phyloP scores from a whole-genome alignment of 2,113 vertebrate genomes.

The Larimichthys crocea region DNA sequence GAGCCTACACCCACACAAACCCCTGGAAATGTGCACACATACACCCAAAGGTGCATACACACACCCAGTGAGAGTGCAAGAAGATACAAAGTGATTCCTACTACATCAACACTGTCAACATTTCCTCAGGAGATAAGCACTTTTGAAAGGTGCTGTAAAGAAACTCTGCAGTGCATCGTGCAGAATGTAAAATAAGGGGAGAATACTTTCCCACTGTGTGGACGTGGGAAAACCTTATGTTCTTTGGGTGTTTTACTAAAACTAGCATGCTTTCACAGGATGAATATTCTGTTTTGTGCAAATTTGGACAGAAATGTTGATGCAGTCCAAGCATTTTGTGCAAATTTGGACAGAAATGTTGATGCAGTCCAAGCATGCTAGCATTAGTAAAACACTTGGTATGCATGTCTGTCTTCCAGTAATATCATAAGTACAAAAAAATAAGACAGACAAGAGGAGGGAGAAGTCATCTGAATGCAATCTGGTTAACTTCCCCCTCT shows the following conservation, averaged over 20 bases:
- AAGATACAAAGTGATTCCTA: slow-evolving; percentile 58
- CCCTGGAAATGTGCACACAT: slow-evolving; percentile 5
- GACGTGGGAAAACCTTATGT: slow-evolving; percentile 21
- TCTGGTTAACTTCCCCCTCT: slow-evolving; percentile 22
- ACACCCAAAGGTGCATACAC: not conserved
- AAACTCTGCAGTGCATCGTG: slow-evolving; percentile 38
- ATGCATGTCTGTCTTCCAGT: slow-evolving; percentile 9
- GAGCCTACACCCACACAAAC: slow-evolving; percentile 6
- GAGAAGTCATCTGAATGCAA: slow-evolving; percentile 23
- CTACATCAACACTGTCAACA: slow-evolving; percentile 42
- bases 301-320: no score
- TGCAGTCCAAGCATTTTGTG: no score
- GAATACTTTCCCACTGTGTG: slow-evolving; percentile 29
- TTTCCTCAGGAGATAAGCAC: slow-evolving; percentile 59
- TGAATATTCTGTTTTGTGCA: slow-evolving; percentile 25
- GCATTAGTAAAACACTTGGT: not conserved
- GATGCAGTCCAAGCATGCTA: no score
- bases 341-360: no score
- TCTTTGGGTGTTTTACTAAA: slow-evolving; percentile 15
- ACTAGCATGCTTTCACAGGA: slow-evolving; percentile 24
- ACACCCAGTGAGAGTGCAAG: not conserved
- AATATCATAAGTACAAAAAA: slow-evolving; percentile 2
- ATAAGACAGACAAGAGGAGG: not conserved
- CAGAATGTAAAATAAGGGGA: slow-evolving; percentile 49
- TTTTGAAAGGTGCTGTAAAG: slow-evolving; percentile 50